These are phyloP conservation scores for Varanus salvator DNA, from an alignment of 2,113 vertebrate genomes.

Conservation along the genomic window DNA sequence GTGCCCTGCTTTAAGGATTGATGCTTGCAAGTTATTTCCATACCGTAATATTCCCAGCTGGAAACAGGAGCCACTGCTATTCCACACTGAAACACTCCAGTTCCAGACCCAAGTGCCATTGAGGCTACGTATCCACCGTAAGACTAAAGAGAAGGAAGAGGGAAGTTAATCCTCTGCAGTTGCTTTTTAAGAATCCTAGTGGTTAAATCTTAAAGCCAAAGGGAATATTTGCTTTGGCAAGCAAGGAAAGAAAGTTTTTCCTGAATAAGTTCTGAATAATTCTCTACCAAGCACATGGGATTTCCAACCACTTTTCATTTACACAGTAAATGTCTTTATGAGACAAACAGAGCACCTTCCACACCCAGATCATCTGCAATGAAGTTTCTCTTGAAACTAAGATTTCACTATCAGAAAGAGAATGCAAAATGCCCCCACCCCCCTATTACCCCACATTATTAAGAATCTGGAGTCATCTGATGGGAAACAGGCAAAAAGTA, in stretches of 20 bases:
- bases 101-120: slow-evolving; percentile 92
- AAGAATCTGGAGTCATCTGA: neutral
- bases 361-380: neutral
- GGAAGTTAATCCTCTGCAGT: slow-evolving; percentile 50
- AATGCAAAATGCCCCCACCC: neutral
- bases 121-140: slow-evolving; percentile 96
- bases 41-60: slow-evolving; percentile 99
- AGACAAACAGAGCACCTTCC: neutral
- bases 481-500: neutral
- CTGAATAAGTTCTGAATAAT: slow-evolving; percentile 14
- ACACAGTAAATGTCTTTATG: neutral
- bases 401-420: neutral
- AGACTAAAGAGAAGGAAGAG: slow-evolving; percentile 82
- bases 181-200: slow-evolving; percentile 50
- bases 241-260: neutral
- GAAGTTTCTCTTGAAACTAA: neutral
- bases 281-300: slow-evolving; percentile 24
- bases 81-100: slow-evolving; percentile 93
- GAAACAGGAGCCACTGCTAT: slow-evolving; percentile 97
- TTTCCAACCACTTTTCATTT: neutral
- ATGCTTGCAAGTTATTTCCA: slow-evolving; percentile 71
- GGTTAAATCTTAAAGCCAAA: slow-evolving; percentile 18
- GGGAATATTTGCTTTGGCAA: slow-evolving; percentile 42
- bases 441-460: neutral
- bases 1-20: slow-evolving; percentile 63